A percentile compares a stretch with the other conserved stretches of the same genome.
Conservation (phyloP, 2,113 vertebrate genomes). For the Embiotoca jacksoni region DNA sequence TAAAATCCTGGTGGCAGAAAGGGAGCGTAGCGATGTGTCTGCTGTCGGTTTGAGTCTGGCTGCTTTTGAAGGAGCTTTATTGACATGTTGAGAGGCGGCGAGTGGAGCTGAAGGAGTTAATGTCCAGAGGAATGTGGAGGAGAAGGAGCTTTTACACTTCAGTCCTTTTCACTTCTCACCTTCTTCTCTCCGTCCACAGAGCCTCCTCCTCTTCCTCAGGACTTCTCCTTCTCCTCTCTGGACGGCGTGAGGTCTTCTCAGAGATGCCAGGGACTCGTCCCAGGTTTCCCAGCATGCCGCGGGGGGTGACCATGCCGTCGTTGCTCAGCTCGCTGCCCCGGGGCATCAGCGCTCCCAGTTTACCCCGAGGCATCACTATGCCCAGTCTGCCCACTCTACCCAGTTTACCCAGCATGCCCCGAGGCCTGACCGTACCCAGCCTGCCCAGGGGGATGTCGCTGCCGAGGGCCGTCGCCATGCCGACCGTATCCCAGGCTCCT, state of each 20-base stretch:
- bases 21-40: too few relatives aligned
- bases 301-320: conserved; percentile 7
- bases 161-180: not conserved
- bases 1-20: too few relatives aligned
- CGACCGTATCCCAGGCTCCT: conserved; percentile 46
- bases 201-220: not conserved
- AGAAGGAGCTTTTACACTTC: not conserved
- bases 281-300: conserved; percentile 54
- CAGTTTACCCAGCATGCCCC: not conserved
- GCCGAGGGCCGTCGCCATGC: conserved; percentile 45
- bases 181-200: not conserved
- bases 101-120: conserved; percentile 41
- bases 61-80: too few relatives aligned
- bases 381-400: conserved; percentile 10
- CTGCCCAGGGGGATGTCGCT: conserved; percentile 57
- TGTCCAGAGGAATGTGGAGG: conserved; percentile 43
- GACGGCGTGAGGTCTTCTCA: too few relatives aligned
- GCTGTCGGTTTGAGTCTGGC: too few relatives aligned
- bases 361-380: conserved; percentile 22
- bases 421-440: conserved; percentile 21
- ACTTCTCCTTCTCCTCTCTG: not conserved
- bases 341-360: conserved; percentile 11
- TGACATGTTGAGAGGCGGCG: too few relatives aligned
- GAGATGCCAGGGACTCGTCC: conserved; percentile 50
- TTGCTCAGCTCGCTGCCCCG: conserved; percentile 3